phyloP scores from a whole-genome alignment of 2,113 vertebrate species.

The Illadopsis cleaveri region DNA sequence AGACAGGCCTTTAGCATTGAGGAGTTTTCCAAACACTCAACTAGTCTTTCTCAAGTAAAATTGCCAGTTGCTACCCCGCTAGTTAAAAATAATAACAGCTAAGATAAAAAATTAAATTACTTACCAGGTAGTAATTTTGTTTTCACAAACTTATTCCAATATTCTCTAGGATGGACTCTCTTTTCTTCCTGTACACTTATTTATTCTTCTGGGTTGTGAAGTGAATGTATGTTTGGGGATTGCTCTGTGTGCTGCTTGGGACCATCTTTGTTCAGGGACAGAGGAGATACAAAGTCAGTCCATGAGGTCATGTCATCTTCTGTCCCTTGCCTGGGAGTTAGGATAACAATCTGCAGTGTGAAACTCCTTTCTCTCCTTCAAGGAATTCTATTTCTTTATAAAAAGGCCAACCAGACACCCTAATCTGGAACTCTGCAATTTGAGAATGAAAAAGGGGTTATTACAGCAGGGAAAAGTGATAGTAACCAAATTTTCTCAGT shows the following conservation, averaged over 20 bases:
- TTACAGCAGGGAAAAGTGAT: background rate
- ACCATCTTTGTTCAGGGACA: background rate
- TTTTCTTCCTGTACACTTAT: background rate
- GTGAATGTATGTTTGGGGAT: background rate
- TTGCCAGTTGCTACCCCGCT: background rate
- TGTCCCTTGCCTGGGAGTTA: background rate
- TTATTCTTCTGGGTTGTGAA: background rate
- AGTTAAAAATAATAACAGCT: background rate
- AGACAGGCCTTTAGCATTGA: background rate
- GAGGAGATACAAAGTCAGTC: background rate
- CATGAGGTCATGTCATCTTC: background rate
- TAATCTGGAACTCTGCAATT: background rate
- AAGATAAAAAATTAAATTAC: background rate
- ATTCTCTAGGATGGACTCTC: background rate
- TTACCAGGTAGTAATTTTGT: background rate
- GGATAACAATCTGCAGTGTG: background rate
- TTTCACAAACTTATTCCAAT: background rate
- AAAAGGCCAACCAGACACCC: background rate
- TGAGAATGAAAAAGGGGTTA: background rate
- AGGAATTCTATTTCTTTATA: background rate
- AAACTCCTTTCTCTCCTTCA: background rate
- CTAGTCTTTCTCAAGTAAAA: background rate
- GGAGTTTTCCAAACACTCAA: background rate
- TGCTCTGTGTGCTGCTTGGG: background rate
- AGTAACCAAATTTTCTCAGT: background rate